Base-by-base conservation (phyloP, 2,888 invertebrate species). In the Tetanocera ferruginea region DNA sequence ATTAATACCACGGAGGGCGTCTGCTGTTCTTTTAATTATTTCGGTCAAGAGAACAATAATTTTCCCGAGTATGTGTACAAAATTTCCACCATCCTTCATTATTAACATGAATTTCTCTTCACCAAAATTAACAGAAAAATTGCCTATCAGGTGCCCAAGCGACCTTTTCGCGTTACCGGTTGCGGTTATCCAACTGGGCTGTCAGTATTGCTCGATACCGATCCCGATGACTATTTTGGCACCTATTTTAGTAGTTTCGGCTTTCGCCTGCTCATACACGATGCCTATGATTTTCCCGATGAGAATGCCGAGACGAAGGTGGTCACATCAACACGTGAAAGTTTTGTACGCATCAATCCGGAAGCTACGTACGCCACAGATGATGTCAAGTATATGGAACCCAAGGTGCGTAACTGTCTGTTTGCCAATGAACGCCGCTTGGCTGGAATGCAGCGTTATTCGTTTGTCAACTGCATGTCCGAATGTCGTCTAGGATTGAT, bases 151-250 rank as follows among this genome's bases (percentile, higher is more conserved):
- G 86, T 89, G 17, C 89, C 90, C 52, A 87, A 87, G 28, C 86
- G 85, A 3, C 93, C 94, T 0, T 91, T 92, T 75, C 91, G 92
- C 2, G 92, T 93, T 0, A 93, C 94, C 0, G 93, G 93, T 0
- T 94, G 94, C 83, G 94, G 94, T 0, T 93, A 92, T 84, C 92
- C 93, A 83, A 94, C 93, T 0, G 94, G 93, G 0, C 89, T 94
- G 0, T 92, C 93, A 0, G 90, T 93, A 0, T 84, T 93, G 3
- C 82, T 94, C 0, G 91, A 93, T 82, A 91, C 92, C 0, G 86
- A 92, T 57, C 88, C 91, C 0, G 87, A 90, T 0, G 94, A 95
- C 84, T 94, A 94, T 85, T 92, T 92, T 83, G 92, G 93, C 67
- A 90, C 93, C 0, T 87, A 90, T 8, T 88, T 93, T 1, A 93